Base-by-base conservation (phyloP, 2,113 vertebrate genomes). In the Bubo bubo region DNA sequence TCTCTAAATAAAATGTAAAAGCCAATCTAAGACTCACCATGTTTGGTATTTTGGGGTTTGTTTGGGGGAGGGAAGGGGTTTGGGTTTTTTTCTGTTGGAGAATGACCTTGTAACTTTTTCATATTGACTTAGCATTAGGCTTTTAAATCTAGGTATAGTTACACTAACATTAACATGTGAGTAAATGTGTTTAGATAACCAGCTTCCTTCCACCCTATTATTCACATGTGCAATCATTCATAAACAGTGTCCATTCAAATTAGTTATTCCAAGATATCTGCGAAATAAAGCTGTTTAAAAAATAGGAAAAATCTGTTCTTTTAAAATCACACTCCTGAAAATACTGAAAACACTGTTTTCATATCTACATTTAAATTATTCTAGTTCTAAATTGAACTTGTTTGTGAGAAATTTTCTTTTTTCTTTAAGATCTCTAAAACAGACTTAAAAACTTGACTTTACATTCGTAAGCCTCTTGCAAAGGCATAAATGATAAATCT, bases 31-130 rank as follows among this genome's bases (percentile, higher is more conserved):
- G 14, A 37, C 13, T 73, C 6, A 22, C 6, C 41, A 17, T 21
- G 7, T 50, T 56, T 56, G 14, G 11, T 47, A 34, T 67, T 74
- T 67, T 19, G 34, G 43, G 4, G 4, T 14, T 84, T 79, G 37
- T 30, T 74, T 52, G 2, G 2, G 5, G 5, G 2, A 8, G 5
- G 10, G 4, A 10, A 8, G 5, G 9, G 4, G 1, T 12, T 6
- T 30, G 8, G 45, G 19, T 5, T 62, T 49, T 86, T 66, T 80
- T 23, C 58, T 68, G 4, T 47, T 91, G 32, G 6, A 86, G 21
- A 59, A 5, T 5, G 4, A 63, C 4, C 11, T 58, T 24, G 4
- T 20, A 74, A 63, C 1, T 43, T 74, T 74, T 84, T 80, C 37
- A 32, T 16, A 39, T 4, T 72, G 43, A 47, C 12, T 88, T 55